Base-by-base conservation (phyloP, 2,888 invertebrate species). In the Drosophila mayaguana region DNA sequence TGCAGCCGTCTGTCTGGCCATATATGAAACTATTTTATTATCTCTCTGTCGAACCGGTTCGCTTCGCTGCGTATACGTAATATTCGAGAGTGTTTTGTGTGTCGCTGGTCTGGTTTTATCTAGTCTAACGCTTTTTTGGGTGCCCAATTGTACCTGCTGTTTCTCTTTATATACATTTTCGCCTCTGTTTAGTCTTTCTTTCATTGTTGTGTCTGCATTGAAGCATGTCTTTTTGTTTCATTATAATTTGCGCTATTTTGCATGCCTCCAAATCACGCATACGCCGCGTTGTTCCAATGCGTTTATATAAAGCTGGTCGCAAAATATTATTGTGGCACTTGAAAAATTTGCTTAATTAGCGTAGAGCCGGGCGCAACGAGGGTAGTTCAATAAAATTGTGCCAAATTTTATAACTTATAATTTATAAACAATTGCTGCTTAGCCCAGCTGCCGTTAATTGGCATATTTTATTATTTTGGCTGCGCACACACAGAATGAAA, bases 31-130 rank as follows among this genome's bases (percentile, higher is more conserved):
- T 72, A 60, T 75, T 79, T 83, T 77, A 83, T 79, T 74, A 79
- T 69, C 77, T 45, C 16, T 48, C 25, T 56, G 42, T 9, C 40
- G 68, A 87, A 87, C 83, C 87, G 83, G 83, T 83, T 77, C 66
- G 80, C 74, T 71, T 81, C 66, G 83, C 80, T 86, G 83, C 82
- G 72, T 86, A 80, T 77, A 77, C 86, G 83, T 86, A 80, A 80
- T 78, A 61, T 75, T 67, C 48, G 25, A 46, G 46, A 42, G 54
- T 34, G 20, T 25, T 66, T 40, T 36, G 22, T 38, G 28, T 32
- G 18, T 57, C 25, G 51, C 46, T 66, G 75, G 78, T 75, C 63
- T 71, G 75, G 22, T 60, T 75, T 69, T 56, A 78, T 57, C 59
- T 66, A 71, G 51, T 71, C 60, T 57, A 36, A 57, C 63, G 63